Percentiles rank a stretch among this genome's conserved stretches.
phyloP scores from a whole-genome alignment of 1,140 invertebrate species.

The Drosophila neocordata region DNA sequence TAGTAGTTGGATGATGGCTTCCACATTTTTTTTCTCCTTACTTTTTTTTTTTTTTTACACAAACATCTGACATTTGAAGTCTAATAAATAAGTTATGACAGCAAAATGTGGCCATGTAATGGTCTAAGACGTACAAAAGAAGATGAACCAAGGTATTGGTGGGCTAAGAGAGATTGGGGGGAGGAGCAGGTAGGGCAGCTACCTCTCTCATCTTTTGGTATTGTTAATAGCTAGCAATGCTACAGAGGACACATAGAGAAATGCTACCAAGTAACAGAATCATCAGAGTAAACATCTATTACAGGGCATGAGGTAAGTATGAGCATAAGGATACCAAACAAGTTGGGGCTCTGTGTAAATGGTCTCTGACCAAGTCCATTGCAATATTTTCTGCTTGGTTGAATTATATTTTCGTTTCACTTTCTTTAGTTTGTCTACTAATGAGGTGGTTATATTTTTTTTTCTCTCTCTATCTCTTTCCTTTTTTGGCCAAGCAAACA shows the following conservation, averaged over 20 bases:
- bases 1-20: slow-evolving; percentile 29
- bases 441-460: slow-evolving; percentile 43
- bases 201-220: slow-evolving; percentile 6
- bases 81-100: slow-evolving; percentile 70
- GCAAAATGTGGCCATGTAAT: slow-evolving; percentile 47
- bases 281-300: slow-evolving; percentile 11
- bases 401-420: slow-evolving; percentile 24
- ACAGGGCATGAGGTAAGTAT: neutral
- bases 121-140: neutral
- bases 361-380: neutral
- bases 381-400: slow-evolving; percentile 40
- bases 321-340: neutral
- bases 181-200: neutral
- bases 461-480: no score
- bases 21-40: neutral
- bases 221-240: slow-evolving; percentile 43
- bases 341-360: neutral
- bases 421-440: slow-evolving; percentile 28
- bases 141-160: no score
- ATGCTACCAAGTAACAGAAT: slow-evolving; percentile 16
- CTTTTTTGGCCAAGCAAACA: neutral
- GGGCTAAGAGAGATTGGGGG: no score
- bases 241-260: neutral
- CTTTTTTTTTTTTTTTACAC: slow-evolving; percentile 36
- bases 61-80: slow-evolving; percentile 68